Percentiles rank a stretch among this genome's conserved stretches.
These are phyloP conservation scores for Galerucella calmariensis DNA, from an alignment of 2,888 invertebrate genomes.

Conservation along the genomic window DNA sequence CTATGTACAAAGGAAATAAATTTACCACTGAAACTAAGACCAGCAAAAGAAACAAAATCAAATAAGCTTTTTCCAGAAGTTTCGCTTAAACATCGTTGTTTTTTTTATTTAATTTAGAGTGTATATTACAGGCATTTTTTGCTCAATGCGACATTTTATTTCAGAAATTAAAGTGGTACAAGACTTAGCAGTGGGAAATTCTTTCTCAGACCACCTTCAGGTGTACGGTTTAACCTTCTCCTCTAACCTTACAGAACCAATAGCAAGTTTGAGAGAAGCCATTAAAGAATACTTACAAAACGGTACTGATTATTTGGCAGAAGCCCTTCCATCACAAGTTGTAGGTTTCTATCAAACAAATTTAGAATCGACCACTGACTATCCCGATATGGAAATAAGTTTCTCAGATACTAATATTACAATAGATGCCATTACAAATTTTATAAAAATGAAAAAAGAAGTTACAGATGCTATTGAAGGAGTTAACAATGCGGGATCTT, in stretches of 20 bases:
- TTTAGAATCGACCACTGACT: slow-evolving; percentile 28
- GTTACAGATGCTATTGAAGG: slow-evolving; percentile 17
- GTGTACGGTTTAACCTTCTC: slow-evolving; percentile 77
- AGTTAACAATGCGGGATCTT: slow-evolving; percentile 32
- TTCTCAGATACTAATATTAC: slow-evolving; percentile 31
- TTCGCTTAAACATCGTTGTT: no score
- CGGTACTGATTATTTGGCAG: slow-evolving; percentile 39
- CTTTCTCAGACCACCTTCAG: slow-evolving; percentile 81
- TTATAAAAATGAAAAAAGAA: slow-evolving; percentile 25
- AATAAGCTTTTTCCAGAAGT: no score
- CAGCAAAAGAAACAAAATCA: no score
- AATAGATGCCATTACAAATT: slow-evolving; percentile 18
- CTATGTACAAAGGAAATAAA: no score
- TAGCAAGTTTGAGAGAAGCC: slow-evolving; percentile 60
- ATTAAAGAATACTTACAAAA: slow-evolving; percentile 64
- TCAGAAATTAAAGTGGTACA: slow-evolving; percentile 69
- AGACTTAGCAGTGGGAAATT: slow-evolving; percentile 79
- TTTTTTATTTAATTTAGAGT: no score
- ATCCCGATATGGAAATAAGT: slow-evolving; percentile 41
- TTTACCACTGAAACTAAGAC: no score
- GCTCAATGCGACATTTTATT: neutral
- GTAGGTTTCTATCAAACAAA: slow-evolving; percentile 36
- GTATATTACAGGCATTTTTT: neutral
- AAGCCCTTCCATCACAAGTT: slow-evolving; percentile 33
- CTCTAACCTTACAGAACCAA: slow-evolving; percentile 69